Base-by-base conservation (phyloP, 2,113 vertebrate species). In the Promerops cafer region DNA sequence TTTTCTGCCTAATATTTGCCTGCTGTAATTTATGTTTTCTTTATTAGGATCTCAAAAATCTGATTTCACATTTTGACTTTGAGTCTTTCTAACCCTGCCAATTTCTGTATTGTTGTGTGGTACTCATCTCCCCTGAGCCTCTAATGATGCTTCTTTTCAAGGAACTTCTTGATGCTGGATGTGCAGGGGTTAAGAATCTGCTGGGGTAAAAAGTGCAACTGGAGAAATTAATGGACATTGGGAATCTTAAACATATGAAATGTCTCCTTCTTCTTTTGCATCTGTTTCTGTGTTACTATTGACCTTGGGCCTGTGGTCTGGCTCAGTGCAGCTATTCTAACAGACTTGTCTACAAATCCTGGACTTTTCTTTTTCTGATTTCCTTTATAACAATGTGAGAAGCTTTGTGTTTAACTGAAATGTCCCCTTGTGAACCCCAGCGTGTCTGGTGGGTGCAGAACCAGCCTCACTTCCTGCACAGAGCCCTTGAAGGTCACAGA, bases 381-480 rank as follows among this genome's bases (percentile, higher is more conserved):
- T 39, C 11, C 44, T 75, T 78, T 83, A 9, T 3, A 54, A 35
- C 30, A 28, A 3, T 15, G 47, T 37, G 64, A 71, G 64, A 56
- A 71, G 31, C 16, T 70, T 75, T 47, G 52, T 1, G 1, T 26
- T 45, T 20, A n/a, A 50, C 22, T 7, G 11, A 33, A 33, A n/a
- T 45, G 15, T 61, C 26, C 53, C 11, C 7, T 42, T 21, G 52
- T 14, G 15, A 77, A 47, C 24, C 12, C 35, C 2, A 2, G 30
- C 0, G 0, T 35, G 42, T 16, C 30, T 66, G 54, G 13, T 16
- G 49, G 20, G 23, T 52, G 47, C 53, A 27, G 69, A 57, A 8
- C 9, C n/a, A 53, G 42, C 42, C 28, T 10, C 28, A 4, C 23
- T 18, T 20, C 0, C 1, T 11, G 30, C 5, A 1, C 3, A 1